Conservation (phyloP, 2,797 vertebrate genomes). For the Potorous gilbertii region DNA sequence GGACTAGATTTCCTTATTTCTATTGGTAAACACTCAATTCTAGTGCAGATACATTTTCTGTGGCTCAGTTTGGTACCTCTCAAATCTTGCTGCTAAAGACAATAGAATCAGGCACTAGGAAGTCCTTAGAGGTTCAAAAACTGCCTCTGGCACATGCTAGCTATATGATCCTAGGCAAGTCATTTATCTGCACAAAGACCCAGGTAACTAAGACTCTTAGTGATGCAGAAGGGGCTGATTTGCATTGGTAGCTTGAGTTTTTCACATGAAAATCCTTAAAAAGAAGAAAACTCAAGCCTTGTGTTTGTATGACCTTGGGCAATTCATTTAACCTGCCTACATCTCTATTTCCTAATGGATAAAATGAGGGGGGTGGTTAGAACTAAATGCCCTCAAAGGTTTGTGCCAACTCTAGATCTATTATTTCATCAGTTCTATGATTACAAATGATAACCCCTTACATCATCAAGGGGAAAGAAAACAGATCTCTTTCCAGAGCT, state of each 20-base stretch:
- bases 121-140: not conserved
- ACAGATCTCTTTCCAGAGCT: not conserved
- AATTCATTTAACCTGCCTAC: not conserved
- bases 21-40: conserved; percentile 25
- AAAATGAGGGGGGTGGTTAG: not conserved
- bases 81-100: not conserved
- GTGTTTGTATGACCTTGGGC: not conserved
- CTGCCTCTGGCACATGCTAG: not conserved
- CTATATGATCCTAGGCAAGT: not conserved
- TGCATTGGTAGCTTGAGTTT: not conserved
- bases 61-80: not conserved
- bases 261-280: not conserved
- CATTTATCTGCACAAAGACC: not conserved
- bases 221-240: not conserved
- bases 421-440: not conserved
- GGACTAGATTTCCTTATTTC: not conserved
- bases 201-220: not conserved
- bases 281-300: not conserved
- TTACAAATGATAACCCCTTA: not conserved
- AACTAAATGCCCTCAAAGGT: not conserved
- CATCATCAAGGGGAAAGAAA: not conserved
- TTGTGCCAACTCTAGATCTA: not conserved
- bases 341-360: not conserved
- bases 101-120: not conserved
- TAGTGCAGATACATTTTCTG: conserved; percentile 15